phyloP scores from a whole-genome alignment of 2,888 invertebrate species.

The Tridacna crocea region DNA sequence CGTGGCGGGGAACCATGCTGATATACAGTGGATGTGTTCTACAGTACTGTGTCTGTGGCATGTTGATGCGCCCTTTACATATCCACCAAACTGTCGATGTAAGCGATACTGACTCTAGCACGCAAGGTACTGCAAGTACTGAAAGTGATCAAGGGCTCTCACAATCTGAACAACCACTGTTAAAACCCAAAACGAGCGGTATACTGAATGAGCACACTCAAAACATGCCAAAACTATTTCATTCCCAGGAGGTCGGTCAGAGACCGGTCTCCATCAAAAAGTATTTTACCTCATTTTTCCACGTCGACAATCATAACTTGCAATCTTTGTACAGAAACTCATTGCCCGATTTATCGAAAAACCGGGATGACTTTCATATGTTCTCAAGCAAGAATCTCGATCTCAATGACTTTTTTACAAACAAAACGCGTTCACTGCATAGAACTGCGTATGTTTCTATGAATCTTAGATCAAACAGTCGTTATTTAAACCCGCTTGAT shows the following conservation, averaged over 20 bases:
- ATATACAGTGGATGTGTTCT: constrained; percentile 58
- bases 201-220: constrained; percentile 3
- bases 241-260: constrained; percentile 13
- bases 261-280: neutral
- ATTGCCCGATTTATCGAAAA: constrained; percentile 29
- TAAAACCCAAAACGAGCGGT: constrained; percentile 4
- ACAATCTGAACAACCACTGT: constrained; percentile 16
- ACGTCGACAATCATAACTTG: neutral
- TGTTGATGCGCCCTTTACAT: constrained; percentile 56
- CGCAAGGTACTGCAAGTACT: constrained; percentile 4
- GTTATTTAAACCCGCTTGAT: constrained; percentile 26
- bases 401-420: neutral
- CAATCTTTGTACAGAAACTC: constrained; percentile 8
- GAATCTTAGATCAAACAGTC: neutral
- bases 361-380: neutral
- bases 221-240: constrained; percentile 9
- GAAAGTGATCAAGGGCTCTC: constrained; percentile 12
- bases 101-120: constrained; percentile 9
- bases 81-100: neutral
- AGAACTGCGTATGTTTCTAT: neutral
- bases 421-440: neutral
- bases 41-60: constrained; percentile 61
- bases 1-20: constrained; percentile 61
- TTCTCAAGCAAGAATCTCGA: constrained; percentile 20
- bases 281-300: constrained; percentile 14